Base-by-base conservation (phyloP, 2,113 vertebrate genomes). In the Rhipidura dahli region DNA sequence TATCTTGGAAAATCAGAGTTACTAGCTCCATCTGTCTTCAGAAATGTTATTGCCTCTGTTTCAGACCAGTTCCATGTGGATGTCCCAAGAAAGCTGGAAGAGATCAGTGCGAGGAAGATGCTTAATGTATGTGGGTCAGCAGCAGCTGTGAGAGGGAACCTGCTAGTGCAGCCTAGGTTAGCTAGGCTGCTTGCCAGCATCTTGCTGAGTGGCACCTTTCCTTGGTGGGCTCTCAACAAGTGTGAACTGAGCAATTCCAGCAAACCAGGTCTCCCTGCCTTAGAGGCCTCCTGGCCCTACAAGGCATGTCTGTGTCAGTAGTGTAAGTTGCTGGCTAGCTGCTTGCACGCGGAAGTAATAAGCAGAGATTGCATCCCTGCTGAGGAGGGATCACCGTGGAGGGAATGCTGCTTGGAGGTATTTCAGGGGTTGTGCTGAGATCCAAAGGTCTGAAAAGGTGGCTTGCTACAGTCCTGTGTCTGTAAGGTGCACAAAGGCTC, bases 1-100 rank as follows among this genome's bases (percentile, higher is more conserved):
- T 95, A 91, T 88, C 91, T 59, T 66, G 65, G 72, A 78, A 83
- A 93, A 91, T 79, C 9, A 1, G 44, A 80, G 59, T 64, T 44
- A 24, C 49, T 60, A 78, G 42, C 76, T 70, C 78, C 40, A 30
- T 76, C 56, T 79, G 42, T 75, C 59, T 78, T 78, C 53, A 50
- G 61, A 73, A 84, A 54, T 45, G 50, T 44, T 82, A 44, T 4
- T 80, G 27, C 37, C 40, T 78, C 10, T 85, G 53, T 61, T 87
- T 88, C 35, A 31, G 50, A 69, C 53, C 20, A 40, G 3, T 69
- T 90, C 78, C 27, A 8, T 21, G 26, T n/a, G 31, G 14, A 53
- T 59, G 33, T 90, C 59, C 39, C 17, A 42, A 22, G 60, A 63
- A 13, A 72, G 26, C 45, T 85, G 78, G 40, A 78, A 40, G 53